These are phyloP conservation scores for Varroa destructor DNA, from an alignment of 1,140 invertebrate genomes.

Conservation along the genomic window DNA sequence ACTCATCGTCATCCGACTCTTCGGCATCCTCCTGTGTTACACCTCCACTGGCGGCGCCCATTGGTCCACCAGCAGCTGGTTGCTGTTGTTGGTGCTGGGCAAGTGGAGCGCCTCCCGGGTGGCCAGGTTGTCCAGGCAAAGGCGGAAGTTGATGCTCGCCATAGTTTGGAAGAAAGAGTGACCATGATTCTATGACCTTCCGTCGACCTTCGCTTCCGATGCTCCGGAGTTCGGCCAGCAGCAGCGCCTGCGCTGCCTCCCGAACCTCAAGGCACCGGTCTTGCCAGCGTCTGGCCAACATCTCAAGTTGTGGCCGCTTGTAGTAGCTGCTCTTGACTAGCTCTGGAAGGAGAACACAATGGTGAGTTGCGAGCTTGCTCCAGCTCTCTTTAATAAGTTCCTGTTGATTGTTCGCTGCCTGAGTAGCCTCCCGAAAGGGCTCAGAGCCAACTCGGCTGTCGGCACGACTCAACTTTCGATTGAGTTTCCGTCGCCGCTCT, in stretches of 20 bases:
- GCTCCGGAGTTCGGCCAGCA: constrained; percentile 78
- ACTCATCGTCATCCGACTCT: constrained; percentile 17
- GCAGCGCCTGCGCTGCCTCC: constrained; percentile 85
- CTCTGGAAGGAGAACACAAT: constrained; percentile 88
- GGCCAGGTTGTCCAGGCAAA: constrained; percentile 37
- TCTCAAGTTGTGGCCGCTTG: constrained; percentile 84
- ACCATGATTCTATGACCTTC: constrained; percentile 81
- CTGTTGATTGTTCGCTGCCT: constrained; percentile 65
- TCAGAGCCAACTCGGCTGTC: constrained; percentile 43
- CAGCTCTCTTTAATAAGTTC: constrained; percentile 89
- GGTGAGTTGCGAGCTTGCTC: constrained; percentile 83
- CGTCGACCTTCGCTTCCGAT: constrained; percentile 84
- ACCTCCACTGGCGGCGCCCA: constrained; percentile 30
- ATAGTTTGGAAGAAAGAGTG: constrained; percentile 77
- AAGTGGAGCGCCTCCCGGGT: constrained; percentile 31
- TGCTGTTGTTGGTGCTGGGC: constrained; percentile 29
- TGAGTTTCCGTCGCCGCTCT: constrained; percentile 37
- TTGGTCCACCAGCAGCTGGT: constrained; percentile 15
- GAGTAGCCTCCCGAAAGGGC: constrained; percentile 62
- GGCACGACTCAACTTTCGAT: constrained; percentile 34
- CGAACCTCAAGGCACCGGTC: constrained; percentile 91
- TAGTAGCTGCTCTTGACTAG: constrained; percentile 59
- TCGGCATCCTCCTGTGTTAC: constrained; percentile 8
- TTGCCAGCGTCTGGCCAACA: constrained; percentile 93
- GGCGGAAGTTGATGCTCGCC: constrained; percentile 50